A percentile compares a stretch with the other conserved stretches of the same genome.
Conservation (phyloP, 2,888 invertebrate species). For the Asteroscopus sphinx region DNA sequence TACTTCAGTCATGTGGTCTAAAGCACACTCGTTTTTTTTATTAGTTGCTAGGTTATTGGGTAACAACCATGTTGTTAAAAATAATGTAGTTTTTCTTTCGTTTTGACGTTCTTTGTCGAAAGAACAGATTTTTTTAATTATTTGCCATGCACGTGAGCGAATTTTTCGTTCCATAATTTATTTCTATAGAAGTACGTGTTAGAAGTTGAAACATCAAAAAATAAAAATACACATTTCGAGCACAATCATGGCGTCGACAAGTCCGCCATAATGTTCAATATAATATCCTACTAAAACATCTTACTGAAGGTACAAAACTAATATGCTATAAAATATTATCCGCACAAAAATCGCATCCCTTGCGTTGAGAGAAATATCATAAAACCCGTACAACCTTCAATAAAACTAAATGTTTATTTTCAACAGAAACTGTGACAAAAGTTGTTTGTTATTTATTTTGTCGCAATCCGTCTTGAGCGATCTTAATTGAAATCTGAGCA, state of each 20-base stretch:
- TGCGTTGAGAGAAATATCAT: constrained; percentile 23
- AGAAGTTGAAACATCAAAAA: too few relatives aligned
- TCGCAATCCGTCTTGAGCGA: constrained; percentile 42
- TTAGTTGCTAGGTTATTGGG: too few relatives aligned
- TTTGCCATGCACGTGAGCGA: too few relatives aligned
- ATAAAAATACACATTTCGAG: neutral
- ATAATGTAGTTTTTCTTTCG: too few relatives aligned
- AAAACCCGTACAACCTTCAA: constrained; percentile 18
- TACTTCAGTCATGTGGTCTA: too few relatives aligned
- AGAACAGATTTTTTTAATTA: too few relatives aligned
- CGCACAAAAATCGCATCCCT: constrained; percentile 16
- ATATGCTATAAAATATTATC: constrained; percentile 45
- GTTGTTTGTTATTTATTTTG: constrained; percentile 48
- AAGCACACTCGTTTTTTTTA: too few relatives aligned
- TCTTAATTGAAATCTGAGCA: constrained; percentile 61
- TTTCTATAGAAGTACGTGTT: too few relatives aligned
- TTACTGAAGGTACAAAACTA: constrained; percentile 21
- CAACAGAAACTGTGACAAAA: constrained; percentile 22
- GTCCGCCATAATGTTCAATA: constrained; percentile 6
- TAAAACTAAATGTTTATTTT: constrained; percentile 34
- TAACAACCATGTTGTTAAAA: too few relatives aligned
- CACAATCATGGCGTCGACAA: neutral
- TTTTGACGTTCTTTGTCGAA: too few relatives aligned
- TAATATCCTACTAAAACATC: constrained; percentile 6
- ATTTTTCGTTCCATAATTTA: too few relatives aligned